Base-by-base conservation (phyloP, 2,888 invertebrate genomes). In the Ethmia dodecea region DNA sequence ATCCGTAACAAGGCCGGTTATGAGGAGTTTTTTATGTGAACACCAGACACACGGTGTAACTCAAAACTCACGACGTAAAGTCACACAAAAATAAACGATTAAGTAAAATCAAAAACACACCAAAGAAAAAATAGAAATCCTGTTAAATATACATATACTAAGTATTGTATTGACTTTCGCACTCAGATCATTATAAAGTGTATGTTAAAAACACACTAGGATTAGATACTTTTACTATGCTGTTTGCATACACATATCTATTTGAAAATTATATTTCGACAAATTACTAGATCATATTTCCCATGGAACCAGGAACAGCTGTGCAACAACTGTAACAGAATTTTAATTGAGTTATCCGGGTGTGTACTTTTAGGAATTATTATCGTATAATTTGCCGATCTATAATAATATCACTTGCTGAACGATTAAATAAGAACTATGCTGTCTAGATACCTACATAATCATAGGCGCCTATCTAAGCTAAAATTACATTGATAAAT, bases 401-500 rank as follows among this genome's bases (percentile, higher is more conserved):
- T 42, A 42, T 52, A 53, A 55, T n/a, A 22, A n/a, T n/a, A n/a
- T n/a, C 59, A 58, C 48, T 52, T 60, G 56, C 63, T 55, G 42
- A 50, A 58, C 43, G 65, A 59, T 63, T 75, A 72, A 65, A 73
- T 70, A 66, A 65, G 64, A 75, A 70, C 64, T 61, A 63, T 62
- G 59, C 43, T 58, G 54, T 55, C 71, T 76, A 77, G 60, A 55
- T 68, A 70, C 62, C 55, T 55, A 56, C n/a, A n/a, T n/a, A n/a
- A n/a, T 70, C 73, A 75, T 60, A 68, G 74, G 67, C 63, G 54
- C 72, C 79, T 80, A 81, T 75, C 77, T 81, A 81, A 56, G 40
- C 65, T 66, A 66, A 57, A 64, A 70, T 75, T 76, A 70, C 55
- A 64, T 74, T 73, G 83, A 84, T 84, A 84, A 84, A 84, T 84